Evolutionary conservation across 2,113 vertebrate genomes (phyloP).

Genomic region (Notothenia coriiceps): DNA sequence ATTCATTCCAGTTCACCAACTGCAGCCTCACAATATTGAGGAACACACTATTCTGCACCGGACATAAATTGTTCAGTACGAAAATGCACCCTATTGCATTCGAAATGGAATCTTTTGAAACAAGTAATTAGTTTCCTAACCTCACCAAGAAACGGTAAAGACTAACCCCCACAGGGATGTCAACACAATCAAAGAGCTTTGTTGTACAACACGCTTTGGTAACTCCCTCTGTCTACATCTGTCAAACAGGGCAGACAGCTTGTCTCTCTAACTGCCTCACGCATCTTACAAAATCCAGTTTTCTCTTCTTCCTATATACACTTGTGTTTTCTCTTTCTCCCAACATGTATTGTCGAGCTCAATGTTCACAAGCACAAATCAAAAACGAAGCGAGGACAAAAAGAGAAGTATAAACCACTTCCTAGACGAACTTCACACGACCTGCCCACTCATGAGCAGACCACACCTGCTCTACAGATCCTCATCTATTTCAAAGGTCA

Average conservation of each 20-base stretch:
- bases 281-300: background rate
- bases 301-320: background rate
- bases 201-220: background rate
- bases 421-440: background rate
- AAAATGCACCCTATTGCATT: background rate
- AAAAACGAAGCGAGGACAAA: too few species aligned
- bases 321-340: background rate
- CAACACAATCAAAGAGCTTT: constrained; percentile 1
- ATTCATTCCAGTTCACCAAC: background rate
- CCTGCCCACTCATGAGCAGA: constrained; percentile 6
- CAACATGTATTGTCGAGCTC: too few species aligned
- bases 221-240: background rate
- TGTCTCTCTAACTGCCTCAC: background rate
- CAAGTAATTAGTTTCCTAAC: background rate
- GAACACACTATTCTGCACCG: background rate
- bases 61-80: background rate
- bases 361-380: too few species aligned
- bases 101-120: background rate
- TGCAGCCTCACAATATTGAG: background rate
- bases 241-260: background rate
- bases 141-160: constrained; percentile 10
- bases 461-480: constrained; percentile 48
- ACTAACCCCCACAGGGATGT: background rate
- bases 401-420: too few species aligned
- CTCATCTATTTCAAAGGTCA: constrained; percentile 53